A percentile compares a stretch with the other conserved stretches of the same genome.
Evolutionary conservation across 2,888 invertebrate species (phyloP).

Genomic region (Ariolimax columbianus): DNA sequence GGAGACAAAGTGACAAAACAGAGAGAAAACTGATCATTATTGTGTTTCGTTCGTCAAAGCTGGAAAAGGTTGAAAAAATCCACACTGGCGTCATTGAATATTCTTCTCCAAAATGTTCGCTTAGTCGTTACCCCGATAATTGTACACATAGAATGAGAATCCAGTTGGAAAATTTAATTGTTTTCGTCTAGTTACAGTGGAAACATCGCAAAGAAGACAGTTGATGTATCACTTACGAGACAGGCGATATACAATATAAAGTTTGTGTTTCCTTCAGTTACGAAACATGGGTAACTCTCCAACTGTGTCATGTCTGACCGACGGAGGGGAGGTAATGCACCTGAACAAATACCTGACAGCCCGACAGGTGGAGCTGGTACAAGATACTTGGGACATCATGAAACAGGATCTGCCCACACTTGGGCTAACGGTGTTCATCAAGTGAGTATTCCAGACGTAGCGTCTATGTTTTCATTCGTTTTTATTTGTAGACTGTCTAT

Average conservation of each 20-base stretch:
- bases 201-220: not conserved
- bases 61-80: not conserved
- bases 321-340: conserved; percentile 53
- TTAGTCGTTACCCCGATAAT: too few relatives aligned
- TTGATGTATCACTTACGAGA: not conserved
- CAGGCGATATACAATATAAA: too few relatives aligned
- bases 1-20: not conserved
- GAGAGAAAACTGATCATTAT: not conserved
- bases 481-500: not conserved
- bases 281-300: conserved; percentile 55
- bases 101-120: not conserved
- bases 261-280: too few relatives aligned
- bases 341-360: conserved; percentile 63
- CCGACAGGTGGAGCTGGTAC: conserved; percentile 68
- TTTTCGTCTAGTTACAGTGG: too few relatives aligned
- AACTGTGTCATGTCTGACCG: conserved; percentile 53
- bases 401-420: conserved; percentile 65
- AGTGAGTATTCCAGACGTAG: conserved; percentile 56
- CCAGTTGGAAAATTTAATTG: too few relatives aligned
- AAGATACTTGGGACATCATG: conserved; percentile 69
- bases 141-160: too few relatives aligned
- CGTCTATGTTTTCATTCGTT: not conserved
- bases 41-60: not conserved
- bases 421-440: conserved; percentile 65
- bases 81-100: not conserved